phyloP scores from a whole-genome alignment of 1,140 invertebrate genomes.

The Aphaenogaster floridana region DNA sequence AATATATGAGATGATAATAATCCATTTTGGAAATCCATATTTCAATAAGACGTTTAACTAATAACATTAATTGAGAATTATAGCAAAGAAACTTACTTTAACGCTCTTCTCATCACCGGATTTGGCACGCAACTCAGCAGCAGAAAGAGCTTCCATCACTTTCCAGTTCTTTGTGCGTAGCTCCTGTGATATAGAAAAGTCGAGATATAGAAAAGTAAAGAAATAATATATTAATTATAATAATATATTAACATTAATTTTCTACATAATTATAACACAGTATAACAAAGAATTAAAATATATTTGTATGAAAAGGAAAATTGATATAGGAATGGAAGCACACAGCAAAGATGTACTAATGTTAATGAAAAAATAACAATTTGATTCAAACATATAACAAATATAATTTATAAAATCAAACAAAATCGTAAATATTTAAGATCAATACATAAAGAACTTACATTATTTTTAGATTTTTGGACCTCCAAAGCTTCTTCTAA shows the following conservation, averaged over 20 bases:
- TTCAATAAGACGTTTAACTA: conserved; percentile 16
- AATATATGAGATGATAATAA: neutral
- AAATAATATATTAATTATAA: neutral
- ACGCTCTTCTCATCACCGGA: conserved; percentile 81
- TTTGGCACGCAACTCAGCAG: conserved; percentile 88
- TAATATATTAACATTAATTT: neutral
- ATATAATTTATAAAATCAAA: conserved; percentile 26
- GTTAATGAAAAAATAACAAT: neutral
- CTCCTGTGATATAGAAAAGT: conserved; percentile 88
- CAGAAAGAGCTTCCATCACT: conserved; percentile 94
- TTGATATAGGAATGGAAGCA: conserved; percentile 82
- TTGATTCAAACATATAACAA: conserved; percentile 10
- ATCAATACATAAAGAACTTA: conserved; percentile 86
- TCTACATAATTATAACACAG: conserved; percentile 32
- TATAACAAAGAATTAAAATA: conserved; percentile 29
- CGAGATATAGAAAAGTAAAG: conserved; percentile 50
- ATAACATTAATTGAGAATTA: conserved; percentile 29
- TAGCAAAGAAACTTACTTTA: conserved; percentile 86
- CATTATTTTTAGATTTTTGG: conserved; percentile 92
- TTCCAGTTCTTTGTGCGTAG: conserved; percentile 95
- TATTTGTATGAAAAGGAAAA: conserved; percentile 51
- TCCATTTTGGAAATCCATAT: neutral
- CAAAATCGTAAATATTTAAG: conserved; percentile 21
- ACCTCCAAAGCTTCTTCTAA: conserved; percentile 89
- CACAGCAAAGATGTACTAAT: conserved; percentile 29